These are phyloP conservation scores for Orgyia antiqua DNA, from an alignment of 2,888 invertebrate genomes.

Conservation along the genomic window DNA sequence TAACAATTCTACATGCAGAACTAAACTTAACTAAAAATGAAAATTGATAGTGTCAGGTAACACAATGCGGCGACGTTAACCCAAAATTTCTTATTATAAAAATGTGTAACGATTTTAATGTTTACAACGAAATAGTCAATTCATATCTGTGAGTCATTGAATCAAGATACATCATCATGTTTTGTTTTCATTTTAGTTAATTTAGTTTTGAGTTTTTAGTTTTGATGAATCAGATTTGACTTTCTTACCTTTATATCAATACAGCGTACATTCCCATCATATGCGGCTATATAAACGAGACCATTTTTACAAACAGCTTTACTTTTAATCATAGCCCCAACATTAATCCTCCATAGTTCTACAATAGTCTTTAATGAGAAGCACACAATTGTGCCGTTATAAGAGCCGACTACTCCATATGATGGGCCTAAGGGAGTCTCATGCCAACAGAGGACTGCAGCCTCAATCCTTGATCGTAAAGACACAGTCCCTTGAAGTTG, in stretches of 20 bases:
- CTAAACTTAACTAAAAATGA: too few species aligned
- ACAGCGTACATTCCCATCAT: constrained; percentile 82
- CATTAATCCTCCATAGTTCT: constrained; percentile 80
- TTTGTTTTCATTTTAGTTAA: too few species aligned
- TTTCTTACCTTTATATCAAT: constrained; percentile 73
- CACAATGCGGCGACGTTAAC: too few species aligned
- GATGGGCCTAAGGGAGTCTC: constrained; percentile 25
- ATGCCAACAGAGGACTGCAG: constrained; percentile 70
- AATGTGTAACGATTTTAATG: too few species aligned
- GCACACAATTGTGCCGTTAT: constrained; percentile 85
- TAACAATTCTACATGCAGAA: too few species aligned
- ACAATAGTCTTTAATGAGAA: constrained; percentile 73
- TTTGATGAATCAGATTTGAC: too few species aligned
- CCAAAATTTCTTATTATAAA: too few species aligned
- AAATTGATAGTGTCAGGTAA: too few species aligned
- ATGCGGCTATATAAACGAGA: constrained; percentile 82
- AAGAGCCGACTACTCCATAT: constrained; percentile 84
- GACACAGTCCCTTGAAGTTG: constrained; percentile 57
- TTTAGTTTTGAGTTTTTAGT: too few species aligned
- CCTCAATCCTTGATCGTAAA: constrained; percentile 86
- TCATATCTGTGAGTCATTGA: too few species aligned
- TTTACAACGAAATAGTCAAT: too few species aligned
- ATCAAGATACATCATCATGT: too few species aligned
- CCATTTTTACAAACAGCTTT: constrained; percentile 51
- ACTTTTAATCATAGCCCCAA: constrained; percentile 82